These are phyloP conservation scores for Asobara japonica DNA, from an alignment of 1,140 invertebrate genomes.

Conservation along the genomic window DNA sequence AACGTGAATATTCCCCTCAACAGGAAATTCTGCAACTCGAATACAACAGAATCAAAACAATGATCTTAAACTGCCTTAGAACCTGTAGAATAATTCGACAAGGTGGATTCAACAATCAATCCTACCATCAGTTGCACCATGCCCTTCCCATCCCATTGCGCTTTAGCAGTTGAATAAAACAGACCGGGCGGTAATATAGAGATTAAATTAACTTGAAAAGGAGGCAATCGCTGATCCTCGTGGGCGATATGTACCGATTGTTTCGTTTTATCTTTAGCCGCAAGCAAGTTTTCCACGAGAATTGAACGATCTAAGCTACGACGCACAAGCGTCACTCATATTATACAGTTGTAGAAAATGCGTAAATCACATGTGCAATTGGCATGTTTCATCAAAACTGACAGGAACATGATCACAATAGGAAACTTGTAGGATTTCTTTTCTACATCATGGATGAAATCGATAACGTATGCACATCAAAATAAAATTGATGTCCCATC, in stretches of 20 bases:
- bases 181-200: conserved; percentile 18
- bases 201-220: conserved; percentile 31
- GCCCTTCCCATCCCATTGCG: not conserved
- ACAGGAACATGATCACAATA: too few relatives aligned
- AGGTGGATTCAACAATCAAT: not conserved
- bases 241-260: conserved; percentile 24
- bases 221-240: conserved; percentile 18
- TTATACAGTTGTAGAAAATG: not conserved
- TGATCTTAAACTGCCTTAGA: not conserved
- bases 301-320: conserved; percentile 10
- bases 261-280: conserved; percentile 27
- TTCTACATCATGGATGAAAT: too few relatives aligned
- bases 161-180: conserved; percentile 11
- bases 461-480: too few relatives aligned
- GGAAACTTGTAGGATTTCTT: too few relatives aligned
- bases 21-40: too few relatives aligned
- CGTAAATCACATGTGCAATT: not conserved
- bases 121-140: not conserved
- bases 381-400: too few relatives aligned
- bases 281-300: conserved; percentile 4
- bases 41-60: not conserved
- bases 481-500: too few relatives aligned
- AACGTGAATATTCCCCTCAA: too few relatives aligned
- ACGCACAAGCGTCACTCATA: not conserved
- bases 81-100: not conserved